Evolutionary conservation across 2,113 vertebrate genomes (phyloP), one percentile per base, ranked within the genome.

Genomic region (Pyxicephalus adspersus): DNA sequence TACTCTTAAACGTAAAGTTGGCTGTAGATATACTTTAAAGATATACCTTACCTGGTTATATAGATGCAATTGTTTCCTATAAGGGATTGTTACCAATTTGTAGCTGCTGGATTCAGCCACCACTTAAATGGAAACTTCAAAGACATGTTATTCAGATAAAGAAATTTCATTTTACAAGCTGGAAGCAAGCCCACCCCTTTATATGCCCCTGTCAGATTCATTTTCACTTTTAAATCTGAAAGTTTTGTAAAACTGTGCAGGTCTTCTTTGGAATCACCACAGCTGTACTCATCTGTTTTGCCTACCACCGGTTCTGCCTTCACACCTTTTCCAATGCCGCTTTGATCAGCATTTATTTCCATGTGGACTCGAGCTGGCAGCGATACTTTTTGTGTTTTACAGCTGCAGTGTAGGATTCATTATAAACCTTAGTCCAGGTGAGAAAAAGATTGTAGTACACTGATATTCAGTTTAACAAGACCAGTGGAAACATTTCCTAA

Each of bases 391-490:
- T 50, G 58, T 63, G 73, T 31, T 57, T 61, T 76, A 25, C 73
- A 76, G 73, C 73, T 76, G 57, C 73, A 76, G 57, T 58, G 58
- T 55, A 76, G 25, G 73, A 64, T 76, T 76, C 73, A 63, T 76
- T 76, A 74, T 60, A 74, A 60, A 29, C 71, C 26, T 74, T 74
- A 23, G 28, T 60, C 71, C 71, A 74, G 71, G 71, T 74, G 71
- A 74, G 71, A 74, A 74, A 74, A 31, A 55, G 31, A 74, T 74
- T 74, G 71, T 74, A 74, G 20, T 74, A 55, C 31, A 74, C 51
- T 60, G 71, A 74, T 74, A 74, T 74, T 31, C 71, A 74, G 71
- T 74, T 74, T 74, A 74, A 74, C 55, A 74, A 74, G 71, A 23
- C 54, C 71, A 74, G 34, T 58, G 71, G 71, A 74, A 74, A 74